These are phyloP conservation scores for Enteromius radiatus DNA, from an alignment of 2,797 vertebrate species.

Conservation along the genomic window DNA sequence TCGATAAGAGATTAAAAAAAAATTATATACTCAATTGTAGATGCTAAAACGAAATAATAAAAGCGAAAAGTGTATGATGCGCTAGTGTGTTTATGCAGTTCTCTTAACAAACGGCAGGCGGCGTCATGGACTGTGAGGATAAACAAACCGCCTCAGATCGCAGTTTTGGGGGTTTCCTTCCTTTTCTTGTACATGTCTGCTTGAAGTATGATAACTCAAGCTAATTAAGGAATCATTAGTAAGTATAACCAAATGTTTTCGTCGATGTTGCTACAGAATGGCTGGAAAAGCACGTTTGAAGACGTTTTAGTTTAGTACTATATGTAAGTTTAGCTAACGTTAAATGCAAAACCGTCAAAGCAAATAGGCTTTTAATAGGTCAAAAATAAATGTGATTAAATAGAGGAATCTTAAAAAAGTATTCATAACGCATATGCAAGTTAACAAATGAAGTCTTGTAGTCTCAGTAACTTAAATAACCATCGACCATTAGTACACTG, in stretches of 20 bases:
- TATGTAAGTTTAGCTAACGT: neutral
- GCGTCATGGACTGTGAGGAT: conserved; percentile 28
- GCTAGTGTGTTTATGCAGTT: conserved; percentile 20
- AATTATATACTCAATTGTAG: neutral
- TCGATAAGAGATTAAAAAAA: too few relatives aligned
- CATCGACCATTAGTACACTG: neutral
- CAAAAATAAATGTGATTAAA: neutral
- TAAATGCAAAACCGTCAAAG: neutral
- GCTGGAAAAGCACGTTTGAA: neutral
- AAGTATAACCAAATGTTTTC: neutral
- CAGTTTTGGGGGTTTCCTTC: conserved; percentile 19
- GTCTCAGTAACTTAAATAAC: neutral
- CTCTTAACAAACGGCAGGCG: conserved; percentile 64
- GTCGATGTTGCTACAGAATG: neutral
- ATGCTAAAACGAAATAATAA: neutral
- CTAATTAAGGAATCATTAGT: neutral
- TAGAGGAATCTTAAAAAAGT: neutral
- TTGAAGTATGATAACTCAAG: neutral
- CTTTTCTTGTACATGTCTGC: neutral
- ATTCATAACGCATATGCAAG: neutral
- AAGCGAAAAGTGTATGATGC: neutral
- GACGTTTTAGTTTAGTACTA: neutral
- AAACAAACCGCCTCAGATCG: neutral
- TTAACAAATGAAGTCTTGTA: neutral
- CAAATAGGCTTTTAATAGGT: neutral